Evolutionary conservation across 1,140 invertebrate genomes (phyloP).

Genomic region (Pollicipes pollicipes): DNA sequence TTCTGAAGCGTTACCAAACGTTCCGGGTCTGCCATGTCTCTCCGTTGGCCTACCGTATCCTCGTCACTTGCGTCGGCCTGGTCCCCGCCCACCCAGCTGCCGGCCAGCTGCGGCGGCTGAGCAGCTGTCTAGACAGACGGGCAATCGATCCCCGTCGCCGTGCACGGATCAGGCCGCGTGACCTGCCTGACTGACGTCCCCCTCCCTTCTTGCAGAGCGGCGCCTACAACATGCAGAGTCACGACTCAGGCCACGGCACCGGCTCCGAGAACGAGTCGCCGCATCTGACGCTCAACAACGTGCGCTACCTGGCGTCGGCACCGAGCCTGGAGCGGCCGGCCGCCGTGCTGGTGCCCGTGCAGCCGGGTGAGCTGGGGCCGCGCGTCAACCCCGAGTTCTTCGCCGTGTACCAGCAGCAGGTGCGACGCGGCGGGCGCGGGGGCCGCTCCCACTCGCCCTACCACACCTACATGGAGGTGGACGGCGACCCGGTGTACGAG

Average conservation of each 20-base stretch:
- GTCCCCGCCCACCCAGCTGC: too few species aligned
- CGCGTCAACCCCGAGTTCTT: background rate
- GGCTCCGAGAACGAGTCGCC: constrained; percentile 44
- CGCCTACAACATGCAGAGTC: constrained; percentile 47
- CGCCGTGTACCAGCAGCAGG: background rate
- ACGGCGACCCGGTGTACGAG: constrained; percentile 60
- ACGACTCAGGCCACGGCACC: constrained; percentile 39
- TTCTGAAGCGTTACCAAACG: too few species aligned
- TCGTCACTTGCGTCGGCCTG: too few species aligned
- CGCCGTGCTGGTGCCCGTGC: constrained; percentile 40
- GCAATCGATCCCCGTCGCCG: too few species aligned
- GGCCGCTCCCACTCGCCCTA: constrained; percentile 26
- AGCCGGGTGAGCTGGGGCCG: constrained; percentile 33
- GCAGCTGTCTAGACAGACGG: too few species aligned
- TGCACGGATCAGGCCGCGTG: too few species aligned
- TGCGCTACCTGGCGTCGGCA: constrained; percentile 21
- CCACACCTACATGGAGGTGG: constrained; percentile 46
- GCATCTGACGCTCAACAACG: constrained; percentile 10
- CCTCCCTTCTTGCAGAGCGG: constrained; percentile 34
- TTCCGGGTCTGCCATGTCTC: too few species aligned
- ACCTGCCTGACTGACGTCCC: too few species aligned
- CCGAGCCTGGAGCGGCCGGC: constrained; percentile 12
- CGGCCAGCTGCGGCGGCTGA: too few species aligned
- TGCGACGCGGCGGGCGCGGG: constrained; percentile 10
- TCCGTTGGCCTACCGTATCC: too few species aligned